Percentiles rank a stretch among this genome's conserved stretches.
These are phyloP conservation scores for Polypterus senegalus DNA, from an alignment of 2,113 vertebrate genomes.

Conservation along the genomic window DNA sequence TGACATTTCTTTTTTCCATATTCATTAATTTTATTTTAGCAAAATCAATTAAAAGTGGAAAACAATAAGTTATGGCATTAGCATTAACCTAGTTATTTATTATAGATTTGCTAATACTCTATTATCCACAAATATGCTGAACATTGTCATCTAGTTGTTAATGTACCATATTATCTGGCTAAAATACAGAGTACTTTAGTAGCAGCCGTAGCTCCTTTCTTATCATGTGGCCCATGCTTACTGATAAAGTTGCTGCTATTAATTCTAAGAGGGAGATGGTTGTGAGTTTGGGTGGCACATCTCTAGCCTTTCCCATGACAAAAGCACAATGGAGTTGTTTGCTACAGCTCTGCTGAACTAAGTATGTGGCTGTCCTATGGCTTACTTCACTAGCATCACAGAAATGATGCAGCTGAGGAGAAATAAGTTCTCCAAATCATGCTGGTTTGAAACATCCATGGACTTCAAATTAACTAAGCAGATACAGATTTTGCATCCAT, in stretches of 20 bases:
- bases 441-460: background rate
- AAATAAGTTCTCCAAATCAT: background rate
- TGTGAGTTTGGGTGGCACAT: background rate
- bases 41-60: no score
- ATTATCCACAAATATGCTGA: constrained; percentile 12
- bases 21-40: no score
- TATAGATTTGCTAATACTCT: background rate
- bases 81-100: no score
- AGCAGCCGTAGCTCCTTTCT: constrained; percentile 6
- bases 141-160: constrained; percentile 2
- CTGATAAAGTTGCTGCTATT: background rate
- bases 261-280: constrained; percentile 6
- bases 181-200: constrained; percentile 2
- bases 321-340: constrained; percentile 4
- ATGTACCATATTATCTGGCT: constrained; percentile 15
- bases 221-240: constrained; percentile 11
- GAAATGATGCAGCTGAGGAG: constrained; percentile 11
- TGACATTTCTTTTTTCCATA: no score
- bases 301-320: constrained; percentile 12
- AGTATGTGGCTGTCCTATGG: constrained; percentile 9
- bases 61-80: no score
- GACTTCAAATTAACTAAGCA: background rate
- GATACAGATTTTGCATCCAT: constrained; percentile 5
- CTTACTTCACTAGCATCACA: constrained; percentile 12
- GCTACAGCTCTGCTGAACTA: constrained; percentile 1